These are phyloP conservation scores for Hirundo rustica DNA, from an alignment of 2,797 vertebrate genomes.

Conservation along the genomic window DNA sequence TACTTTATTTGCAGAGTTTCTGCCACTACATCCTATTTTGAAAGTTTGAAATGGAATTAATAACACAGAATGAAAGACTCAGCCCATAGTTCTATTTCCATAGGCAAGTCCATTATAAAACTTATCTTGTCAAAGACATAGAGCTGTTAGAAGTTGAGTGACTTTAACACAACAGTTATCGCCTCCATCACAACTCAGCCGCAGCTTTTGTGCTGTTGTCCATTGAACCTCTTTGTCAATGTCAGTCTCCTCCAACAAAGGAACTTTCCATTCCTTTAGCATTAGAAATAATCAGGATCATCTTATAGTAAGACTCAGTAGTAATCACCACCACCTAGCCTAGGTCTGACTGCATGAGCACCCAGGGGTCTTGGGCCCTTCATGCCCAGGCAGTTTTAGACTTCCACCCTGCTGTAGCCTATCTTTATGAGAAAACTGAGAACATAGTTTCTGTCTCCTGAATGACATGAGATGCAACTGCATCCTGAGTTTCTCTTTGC, in stretches of 20 bases:
- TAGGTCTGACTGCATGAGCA: background rate
- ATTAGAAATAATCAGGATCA: background rate
- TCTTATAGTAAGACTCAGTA: background rate
- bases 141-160: background rate
- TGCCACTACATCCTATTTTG: background rate
- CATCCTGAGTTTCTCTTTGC: background rate
- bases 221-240: background rate
- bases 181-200: background rate
- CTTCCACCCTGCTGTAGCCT: fast-evolving
- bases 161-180: background rate
- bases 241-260: background rate
- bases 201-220: background rate
- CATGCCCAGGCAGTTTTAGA: background rate
- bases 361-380: background rate
- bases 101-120: background rate
- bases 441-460: background rate
- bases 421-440: background rate
- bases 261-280: background rate
- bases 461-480: background rate
- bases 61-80: background rate
- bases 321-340: background rate
- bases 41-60: background rate
- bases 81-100: background rate
- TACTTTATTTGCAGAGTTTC: background rate
- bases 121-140: background rate